Base-by-base conservation (phyloP, 2,113 vertebrate genomes). In the Calidris pygmaea region DNA sequence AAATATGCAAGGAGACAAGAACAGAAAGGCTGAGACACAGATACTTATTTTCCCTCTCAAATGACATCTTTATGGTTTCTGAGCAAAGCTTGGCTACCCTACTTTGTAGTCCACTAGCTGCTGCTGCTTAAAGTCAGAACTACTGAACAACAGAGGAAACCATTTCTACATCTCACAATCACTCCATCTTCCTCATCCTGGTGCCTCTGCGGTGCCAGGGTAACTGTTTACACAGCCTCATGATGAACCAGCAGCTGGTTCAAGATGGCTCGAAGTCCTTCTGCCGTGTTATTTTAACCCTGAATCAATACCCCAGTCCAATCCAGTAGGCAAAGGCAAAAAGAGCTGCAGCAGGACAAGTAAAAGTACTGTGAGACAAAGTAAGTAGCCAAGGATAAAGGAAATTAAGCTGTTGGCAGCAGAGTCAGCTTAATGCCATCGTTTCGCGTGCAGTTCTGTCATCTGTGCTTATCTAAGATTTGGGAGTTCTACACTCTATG, bases 141-240 rank as follows among this genome's bases (percentile, higher is more conserved):
- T 37, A 83, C 45, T 17, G 17, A 82, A 41, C 14, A 73, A 45
- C 65, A 93, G 48, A 78, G 19, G n/a, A 82, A 94, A 77, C 22
- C 74, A 82, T 10, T 55, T 32, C 29, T 32, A 5, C 41, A 62
- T 35, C 71, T 85, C 87, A 26, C 68, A 73, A 3, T 59, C 39
- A 70, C 80, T 74, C 52, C 60, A 89, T 65, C 52, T 80, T 81
- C 11, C 66, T 76, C 81, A 82, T 37, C 81, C 80, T 35, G n/a
- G 60, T 53, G 87, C 62, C 87, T 85, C 74, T 79, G 62, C 1
- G 8, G 87, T 93, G 87, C 87, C 91, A 79, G 24, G 48, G 87
- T 75, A 96, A 87, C 94, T 91, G 81, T 93, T 95, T 93, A 95
- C 94, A 86, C 88, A 96, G 90, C 43, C 60, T 66, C 81, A 60